phyloP scores from a whole-genome alignment of 2,888 invertebrate genomes.

The Andrena minutula region DNA sequence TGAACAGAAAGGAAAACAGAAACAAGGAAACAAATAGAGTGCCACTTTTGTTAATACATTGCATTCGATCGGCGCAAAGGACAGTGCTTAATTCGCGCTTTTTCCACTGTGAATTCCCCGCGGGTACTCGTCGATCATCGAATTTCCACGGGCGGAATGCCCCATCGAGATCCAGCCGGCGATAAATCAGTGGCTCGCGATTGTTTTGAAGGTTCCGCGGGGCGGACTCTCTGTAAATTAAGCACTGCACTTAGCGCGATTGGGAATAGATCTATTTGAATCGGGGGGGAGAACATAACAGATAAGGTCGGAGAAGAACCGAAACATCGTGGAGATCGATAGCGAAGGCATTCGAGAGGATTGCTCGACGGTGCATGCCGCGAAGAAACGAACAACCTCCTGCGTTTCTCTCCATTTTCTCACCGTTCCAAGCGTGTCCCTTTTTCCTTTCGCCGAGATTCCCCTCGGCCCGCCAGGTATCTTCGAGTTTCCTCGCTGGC shows the following conservation, averaged over 20 bases:
- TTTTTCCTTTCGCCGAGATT: background rate
- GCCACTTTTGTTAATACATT: conserved; percentile 12
- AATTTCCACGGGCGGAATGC: background rate
- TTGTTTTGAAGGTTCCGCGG: conserved; percentile 31
- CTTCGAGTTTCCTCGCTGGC: background rate
- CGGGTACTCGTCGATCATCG: conserved; percentile 13
- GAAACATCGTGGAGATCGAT: conserved; percentile 55
- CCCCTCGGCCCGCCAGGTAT: background rate
- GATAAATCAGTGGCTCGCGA: conserved; percentile 29
- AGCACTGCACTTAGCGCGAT: conserved; percentile 64
- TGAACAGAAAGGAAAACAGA: background rate
- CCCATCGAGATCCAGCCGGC: conserved; percentile 8
- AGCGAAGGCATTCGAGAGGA: conserved; percentile 57
- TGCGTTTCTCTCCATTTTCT: conserved; percentile 26
- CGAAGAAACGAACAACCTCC: conserved; percentile 25
- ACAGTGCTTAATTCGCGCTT: conserved; percentile 30
- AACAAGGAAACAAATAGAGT: conserved; percentile 8
- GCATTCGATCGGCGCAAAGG: conserved; percentile 29
- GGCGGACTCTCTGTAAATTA: conserved; percentile 38
- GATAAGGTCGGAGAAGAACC: conserved; percentile 36
- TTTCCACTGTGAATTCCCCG: background rate
- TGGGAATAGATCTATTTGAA: conserved; percentile 59
- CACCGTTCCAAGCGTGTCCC: conserved; percentile 10
- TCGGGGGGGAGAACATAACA: conserved; percentile 50
- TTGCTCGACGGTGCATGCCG: conserved; percentile 49